Evolutionary conservation across 2,797 vertebrate species (phyloP).

Genomic region (Crocodylus rhombifer): DNA sequence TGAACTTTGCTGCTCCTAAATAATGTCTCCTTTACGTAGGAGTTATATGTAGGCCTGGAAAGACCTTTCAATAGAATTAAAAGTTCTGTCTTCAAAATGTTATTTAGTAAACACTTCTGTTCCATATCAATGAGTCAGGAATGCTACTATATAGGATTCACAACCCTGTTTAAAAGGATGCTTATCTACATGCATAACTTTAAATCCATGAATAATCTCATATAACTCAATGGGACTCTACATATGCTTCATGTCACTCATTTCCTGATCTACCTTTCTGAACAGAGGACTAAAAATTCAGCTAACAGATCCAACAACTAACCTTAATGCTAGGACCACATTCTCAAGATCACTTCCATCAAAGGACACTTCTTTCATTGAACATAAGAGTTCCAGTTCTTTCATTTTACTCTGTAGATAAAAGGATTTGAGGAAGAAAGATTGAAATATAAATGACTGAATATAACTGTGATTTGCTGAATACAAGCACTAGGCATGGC

Average conservation of each 20-base stretch:
- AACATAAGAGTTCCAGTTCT: constrained; percentile 96
- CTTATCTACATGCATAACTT: neutral
- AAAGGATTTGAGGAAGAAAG: neutral
- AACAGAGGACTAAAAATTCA: neutral
- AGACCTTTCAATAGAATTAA: neutral
- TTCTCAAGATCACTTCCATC: constrained; percentile 97
- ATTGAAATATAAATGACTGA: neutral
- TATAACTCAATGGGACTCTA: neutral
- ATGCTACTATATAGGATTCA: neutral
- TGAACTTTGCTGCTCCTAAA: neutral
- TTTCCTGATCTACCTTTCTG: neutral
- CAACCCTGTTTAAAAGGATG: rapidly evolving
- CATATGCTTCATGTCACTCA: neutral
- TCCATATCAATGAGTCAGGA: neutral
- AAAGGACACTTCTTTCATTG: constrained; percentile 94
- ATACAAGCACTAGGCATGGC: neutral
- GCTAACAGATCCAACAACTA: constrained; percentile 49
- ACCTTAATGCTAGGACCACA: constrained; percentile 93
- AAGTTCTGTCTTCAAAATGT: neutral
- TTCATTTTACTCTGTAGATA: constrained; percentile 94
- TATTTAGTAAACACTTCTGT: neutral
- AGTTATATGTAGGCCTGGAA: neutral
- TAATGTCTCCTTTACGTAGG: neutral
- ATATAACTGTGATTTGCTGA: neutral
- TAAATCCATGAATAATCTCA: neutral